Evolutionary conservation across 2,113 vertebrate genomes (phyloP), one percentile per base, ranked within the genome.

Genomic region (Anolis carolinensis): DNA sequence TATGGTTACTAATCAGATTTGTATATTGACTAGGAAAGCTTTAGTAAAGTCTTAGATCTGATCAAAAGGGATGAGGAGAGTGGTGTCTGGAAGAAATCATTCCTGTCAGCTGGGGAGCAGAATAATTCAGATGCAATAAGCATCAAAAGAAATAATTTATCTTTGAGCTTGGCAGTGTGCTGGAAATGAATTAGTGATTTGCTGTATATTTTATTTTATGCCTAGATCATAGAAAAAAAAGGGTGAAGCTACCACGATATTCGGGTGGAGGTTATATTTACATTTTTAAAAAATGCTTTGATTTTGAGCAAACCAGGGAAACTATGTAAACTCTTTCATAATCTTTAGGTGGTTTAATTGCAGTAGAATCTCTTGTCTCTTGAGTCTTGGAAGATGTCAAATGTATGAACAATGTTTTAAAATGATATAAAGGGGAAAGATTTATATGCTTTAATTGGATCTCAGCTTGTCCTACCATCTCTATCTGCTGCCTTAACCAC

Each of bases 131-230:
- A 89, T 16, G 4, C 65, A 72, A 16, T 23, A 90, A 59, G 18
- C 86, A 88, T 20, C 3, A 88, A 82, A 92, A 55, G 16, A 73
- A 1, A 79, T 23, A 39, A 2, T 16, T 84, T 80, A 81, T 82
- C 32, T 2, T 82, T 4, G 1, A 79, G 48, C 82, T 83, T 85
- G 25, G 2, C 78, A 1, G 18, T 52, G n/a, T 88, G 83, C 71
- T 27, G 81, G 81, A 88, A 87, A 72, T 79, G 83, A 89, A 87
- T 82, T 82, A 50, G 74, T 84, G 77, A 20, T 74, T 88, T 88
- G 84, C 44, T 59, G 16, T 59, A 48, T 13, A 30, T 34, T 75
- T 79, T 82, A 81, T 79, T 86, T 79, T 63, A 73, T 73, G 50
- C 75, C 65, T 63, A 50, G 0, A 1, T 1, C 48, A 6, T 3